Percentiles rank a stretch among this genome's conserved stretches.
Conservation (phyloP, 2,888 invertebrate genomes). For the Brachypterus glaber region DNA sequence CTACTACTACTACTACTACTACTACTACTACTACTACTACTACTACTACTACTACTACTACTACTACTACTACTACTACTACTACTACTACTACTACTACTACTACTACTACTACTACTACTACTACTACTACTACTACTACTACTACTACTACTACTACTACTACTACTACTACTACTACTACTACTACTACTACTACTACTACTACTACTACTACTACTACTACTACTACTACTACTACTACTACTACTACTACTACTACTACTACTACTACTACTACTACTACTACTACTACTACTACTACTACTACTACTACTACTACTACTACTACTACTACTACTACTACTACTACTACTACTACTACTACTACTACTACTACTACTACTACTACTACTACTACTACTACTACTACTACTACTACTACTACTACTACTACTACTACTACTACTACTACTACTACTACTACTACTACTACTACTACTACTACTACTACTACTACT, state of each 20-base stretch:
- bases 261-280: constrained; percentile 2
- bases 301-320: constrained; percentile 2
- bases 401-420: constrained; percentile 2
- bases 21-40: too few relatives aligned
- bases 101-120: too few relatives aligned
- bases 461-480: constrained; percentile 2
- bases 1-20: too few relatives aligned
- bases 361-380: constrained; percentile 2
- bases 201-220: too few relatives aligned
- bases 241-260: constrained; percentile 2
- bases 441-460: constrained; percentile 2
- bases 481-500: constrained; percentile 2
- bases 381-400: constrained; percentile 2
- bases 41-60: too few relatives aligned
- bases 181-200: too few relatives aligned
- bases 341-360: constrained; percentile 2
- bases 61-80: too few relatives aligned
- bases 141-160: too few relatives aligned
- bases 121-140: too few relatives aligned
- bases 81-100: too few relatives aligned
- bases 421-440: constrained; percentile 2
- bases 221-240: too few relatives aligned
- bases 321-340: constrained; percentile 2
- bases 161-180: too few relatives aligned
- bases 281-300: constrained; percentile 2